Percentiles rank a stretch among this genome's conserved stretches.
Evolutionary conservation across 1,140 invertebrate species (phyloP).

Genomic region (Vollenhovia emeryi): DNA sequence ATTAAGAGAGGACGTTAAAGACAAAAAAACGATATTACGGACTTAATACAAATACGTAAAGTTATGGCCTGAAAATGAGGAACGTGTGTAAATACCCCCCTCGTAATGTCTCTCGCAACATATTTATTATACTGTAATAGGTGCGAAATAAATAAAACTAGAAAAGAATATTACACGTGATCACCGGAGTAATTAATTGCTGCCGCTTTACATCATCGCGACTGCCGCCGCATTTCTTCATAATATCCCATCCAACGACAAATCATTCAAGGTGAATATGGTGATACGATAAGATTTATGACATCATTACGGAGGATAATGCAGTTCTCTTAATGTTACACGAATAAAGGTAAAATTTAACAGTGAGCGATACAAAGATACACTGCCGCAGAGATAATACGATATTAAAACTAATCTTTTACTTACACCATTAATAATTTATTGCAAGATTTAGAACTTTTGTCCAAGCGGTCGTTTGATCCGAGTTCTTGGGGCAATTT

Average conservation of each 20-base stretch:
- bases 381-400: background rate
- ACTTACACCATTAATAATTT: background rate
- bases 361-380: background rate
- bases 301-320: background rate
- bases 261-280: background rate
- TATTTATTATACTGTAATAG: conserved; percentile 83
- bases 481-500: background rate
- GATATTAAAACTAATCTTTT: conserved; percentile 2
- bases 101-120: conserved; percentile 79
- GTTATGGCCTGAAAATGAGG: conserved; percentile 80
- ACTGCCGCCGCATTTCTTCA: background rate
- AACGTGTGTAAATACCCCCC: conserved; percentile 79
- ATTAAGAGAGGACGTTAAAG: conserved; percentile 62
- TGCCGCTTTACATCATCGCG: background rate
- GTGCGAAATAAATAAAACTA: conserved; percentile 79
- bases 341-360: background rate
- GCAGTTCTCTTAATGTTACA: background rate
- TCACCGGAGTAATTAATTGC: background rate
- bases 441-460: background rate
- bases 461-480: background rate
- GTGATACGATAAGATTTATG: background rate
- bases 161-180: conserved; percentile 58
- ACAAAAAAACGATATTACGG: conserved; percentile 60
- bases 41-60: conserved; percentile 79
- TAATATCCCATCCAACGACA: background rate